Evolutionary conservation across 2,888 invertebrate genomes (phyloP), one percentile per base, ranked within the genome.

Genomic region (Nudaria mundana): DNA sequence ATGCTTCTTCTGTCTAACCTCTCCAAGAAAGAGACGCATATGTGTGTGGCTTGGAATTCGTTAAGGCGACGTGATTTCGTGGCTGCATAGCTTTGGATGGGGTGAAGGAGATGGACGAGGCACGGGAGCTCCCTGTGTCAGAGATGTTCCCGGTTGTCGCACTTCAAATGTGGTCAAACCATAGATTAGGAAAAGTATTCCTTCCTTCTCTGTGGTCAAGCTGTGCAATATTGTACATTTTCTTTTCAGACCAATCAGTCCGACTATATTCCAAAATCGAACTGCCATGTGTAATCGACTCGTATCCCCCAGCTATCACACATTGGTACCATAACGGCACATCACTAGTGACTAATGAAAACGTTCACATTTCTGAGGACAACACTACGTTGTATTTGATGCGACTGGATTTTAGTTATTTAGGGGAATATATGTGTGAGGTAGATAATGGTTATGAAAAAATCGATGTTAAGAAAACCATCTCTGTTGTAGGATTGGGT

Each of bases 381-480:
- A 58, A 56, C 3, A 52, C 59, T 0, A 64, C 63, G 1, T 39
- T 87, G 1, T 56, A 62, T 11, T 61, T 89, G 16, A 56, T 63
- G 13, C 71, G 62, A 33, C 68, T 82, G 1, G 70, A 75, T 29
- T 81, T 83, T 20, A 44, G 54, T 1, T 60, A 85, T 40, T 47
- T 85, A 2, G 92, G 92, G 0, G 56, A 69, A 8, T 92, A 91
- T 52, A 69, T 66, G 0, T 92, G 92, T 61, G 71, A 74, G 23
- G 91, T 90, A 1, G 76, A 77, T 22, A 92, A 92, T 64, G 79
- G 77, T 0, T 81, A 63, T 52, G 85, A 86, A 37, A 72, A 36
- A 2, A 22, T 80, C 2, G 39, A 36, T 6, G 53, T 79, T 1
- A 70, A 66, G 38, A 82, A 76, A 1, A 71, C 53, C 5, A 44